These are phyloP conservation scores for Tylochromis polylepis DNA, from an alignment of 2,113 vertebrate genomes.

Conservation along the genomic window DNA sequence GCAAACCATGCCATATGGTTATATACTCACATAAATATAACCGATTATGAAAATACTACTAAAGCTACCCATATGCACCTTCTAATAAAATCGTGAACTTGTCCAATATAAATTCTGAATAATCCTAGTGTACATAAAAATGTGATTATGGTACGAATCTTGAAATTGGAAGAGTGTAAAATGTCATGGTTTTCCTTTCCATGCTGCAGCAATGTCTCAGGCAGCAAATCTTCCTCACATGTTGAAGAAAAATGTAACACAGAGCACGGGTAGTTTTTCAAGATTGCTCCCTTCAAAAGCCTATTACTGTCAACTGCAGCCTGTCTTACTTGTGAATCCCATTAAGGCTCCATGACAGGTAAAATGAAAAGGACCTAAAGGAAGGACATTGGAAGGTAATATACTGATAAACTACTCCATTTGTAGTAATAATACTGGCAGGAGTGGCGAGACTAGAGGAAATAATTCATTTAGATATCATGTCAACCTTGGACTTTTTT, in stretches of 20 bases:
- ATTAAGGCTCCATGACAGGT: slow-evolving; percentile 43
- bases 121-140: not conserved
- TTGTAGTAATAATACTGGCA: slow-evolving; percentile 46
- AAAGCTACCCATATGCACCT: not conserved
- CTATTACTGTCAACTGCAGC: slow-evolving; percentile 36
- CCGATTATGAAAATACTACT: not conserved
- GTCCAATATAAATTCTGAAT: not conserved
- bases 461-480: slow-evolving; percentile 42
- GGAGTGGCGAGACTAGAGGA: slow-evolving; percentile 24
- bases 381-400: slow-evolving; percentile 39
- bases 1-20: not conserved
- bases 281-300: slow-evolving; percentile 26
- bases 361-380: slow-evolving; percentile 48
- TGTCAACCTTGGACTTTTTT: slow-evolving; percentile 38
- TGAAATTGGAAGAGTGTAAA: slow-evolving; percentile 1
- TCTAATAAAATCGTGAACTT: not conserved
- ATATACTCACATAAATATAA: not conserved
- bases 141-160: not conserved
- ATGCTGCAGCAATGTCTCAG: not conserved
- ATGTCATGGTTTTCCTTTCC: slow-evolving; percentile 4
- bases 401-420: slow-evolving; percentile 54
- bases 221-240: not conserved
- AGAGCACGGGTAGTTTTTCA: slow-evolving; percentile 1
- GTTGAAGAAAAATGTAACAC: slow-evolving; percentile 13
- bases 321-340: slow-evolving; percentile 44